Base-by-base conservation (phyloP, 1,140 invertebrate genomes). In the Chironomus tepperi region DNA sequence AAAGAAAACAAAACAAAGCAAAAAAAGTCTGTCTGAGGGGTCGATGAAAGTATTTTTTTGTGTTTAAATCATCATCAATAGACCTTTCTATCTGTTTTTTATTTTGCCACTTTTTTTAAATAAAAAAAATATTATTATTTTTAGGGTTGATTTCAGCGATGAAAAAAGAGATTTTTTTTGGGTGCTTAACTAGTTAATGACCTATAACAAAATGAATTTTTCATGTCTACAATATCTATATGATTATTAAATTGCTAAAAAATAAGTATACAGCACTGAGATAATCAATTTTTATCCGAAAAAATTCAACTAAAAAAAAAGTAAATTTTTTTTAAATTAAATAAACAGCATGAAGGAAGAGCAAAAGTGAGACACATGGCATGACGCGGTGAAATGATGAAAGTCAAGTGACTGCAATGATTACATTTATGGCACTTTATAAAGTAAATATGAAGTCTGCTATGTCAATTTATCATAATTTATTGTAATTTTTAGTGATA, bases 201-300 rank as follows among this genome's bases (percentile, higher is more conserved):
- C 65, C 65, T 70, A 21, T 19, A 70, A 70, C 65, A 19, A 70
- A 70, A 70, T 70, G 10, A 21, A 70, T 70, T 70, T 70, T 57
- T 57, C 47, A 57, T 12, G 24, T 34, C 24, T 34, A 34, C 24
- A 34, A 5, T 34, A 34, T 34, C 24, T 1, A 57, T 15, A 57
- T 57, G 12, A 5, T 57, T 57, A n/a, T n/a, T 12, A 57, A 57
- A 57, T 57, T 57, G 47, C n/a, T n/a, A 57, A 34, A 34, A 34
- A 34, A 34, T 34, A 34, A 34, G 24, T 34, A n/a, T 34, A n/a
- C 47, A 57, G 1, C n/a, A n/a, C 47, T 57, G 47, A 5, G 47
- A 57, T 57, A 57, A 57, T 57, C 47, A 57, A 57, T 57, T 57
- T 57, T n/a, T 12, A 15, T n/a, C n/a, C 12, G 47, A n/a, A n/a